Base-by-base conservation (phyloP, 92 coral and sea anemone species). In the Siderastrea siderea region DNA sequence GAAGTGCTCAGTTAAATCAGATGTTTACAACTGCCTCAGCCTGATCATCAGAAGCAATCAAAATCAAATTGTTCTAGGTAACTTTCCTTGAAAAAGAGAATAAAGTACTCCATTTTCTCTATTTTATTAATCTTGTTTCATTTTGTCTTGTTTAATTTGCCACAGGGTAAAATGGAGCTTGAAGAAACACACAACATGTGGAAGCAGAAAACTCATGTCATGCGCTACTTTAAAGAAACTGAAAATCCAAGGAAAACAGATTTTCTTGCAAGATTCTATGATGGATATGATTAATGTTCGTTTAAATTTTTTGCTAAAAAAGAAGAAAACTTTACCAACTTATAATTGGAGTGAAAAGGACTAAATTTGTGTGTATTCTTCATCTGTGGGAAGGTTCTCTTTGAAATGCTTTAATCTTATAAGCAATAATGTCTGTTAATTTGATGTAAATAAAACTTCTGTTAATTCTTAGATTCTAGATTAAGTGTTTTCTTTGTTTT, bases 151-250 rank as follows among this genome's bases (percentile, higher is more conserved):
- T 51, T 19, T 10, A 0, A 8, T 55, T 68, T 7, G 13, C 10
- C 17, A 47, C 75, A 97, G 99, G 99, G 99, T 50, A 92, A 95
- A 75, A 89, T 98, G 98, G 99, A 98, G 63, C 94, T 98, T 48
- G 99, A 98, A 77, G 99, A 98, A 82, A 95, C 99, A 16, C 99
- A 98, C 83, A 98, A 95, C 64, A 92, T 95, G 79, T 98, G 98
- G 98, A 98, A 98, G 63, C 99, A 98, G 89, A 93, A 92, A 83
- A 94, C 99, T 54, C 99, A 98, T 75, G 88, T 98, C 68, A 98
- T 98, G 99, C 89, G 98, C 17, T 98, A 98, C 92, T 98, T 98
- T 88, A 94, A 96, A 79, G 99, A 98, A 88, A 92, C 96, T 11
- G 91, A 98, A 67, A 82, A 68, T 2, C 98, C 95, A 44, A 80